phyloP scores from a whole-genome alignment of 2,888 invertebrate genomes.

The Ormia ochracea region DNA sequence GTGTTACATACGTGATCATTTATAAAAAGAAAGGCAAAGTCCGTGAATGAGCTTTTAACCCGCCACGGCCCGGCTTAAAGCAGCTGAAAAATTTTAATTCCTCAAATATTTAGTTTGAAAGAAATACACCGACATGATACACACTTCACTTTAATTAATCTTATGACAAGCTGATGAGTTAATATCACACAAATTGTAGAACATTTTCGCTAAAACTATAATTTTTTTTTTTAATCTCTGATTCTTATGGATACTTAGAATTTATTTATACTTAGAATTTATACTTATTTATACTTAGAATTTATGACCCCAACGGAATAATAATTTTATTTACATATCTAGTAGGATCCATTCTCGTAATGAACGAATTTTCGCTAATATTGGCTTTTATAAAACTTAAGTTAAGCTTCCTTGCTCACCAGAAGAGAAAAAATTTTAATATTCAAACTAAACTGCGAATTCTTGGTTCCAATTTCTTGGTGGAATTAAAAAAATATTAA shows the following conservation, averaged over 20 bases:
- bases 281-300: too few relatives aligned
- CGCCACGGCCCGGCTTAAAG: background rate
- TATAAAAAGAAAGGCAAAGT: slow-evolving; percentile 13
- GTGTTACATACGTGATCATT: slow-evolving; percentile 30
- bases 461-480: too few relatives aligned
- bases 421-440: too few relatives aligned
- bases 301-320: too few relatives aligned
- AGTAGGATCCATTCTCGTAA: too few relatives aligned
- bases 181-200: slow-evolving; percentile 28
- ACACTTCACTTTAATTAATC: background rate
- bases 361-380: too few relatives aligned
- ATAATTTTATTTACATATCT: too few relatives aligned
- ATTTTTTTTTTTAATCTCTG: background rate
- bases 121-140: background rate
- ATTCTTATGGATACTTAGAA: background rate
- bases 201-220: background rate
- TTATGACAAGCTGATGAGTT: background rate
- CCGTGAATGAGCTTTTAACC: slow-evolving; percentile 19
- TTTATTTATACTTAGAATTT: too few relatives aligned
- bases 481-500: too few relatives aligned
- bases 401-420: too few relatives aligned
- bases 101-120: background rate
- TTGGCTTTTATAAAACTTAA: too few relatives aligned
- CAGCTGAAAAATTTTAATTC: background rate
- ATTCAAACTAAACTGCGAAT: too few relatives aligned